phyloP scores from a whole-genome alignment of 2,888 invertebrate species.

The Conomelus anceps region DNA sequence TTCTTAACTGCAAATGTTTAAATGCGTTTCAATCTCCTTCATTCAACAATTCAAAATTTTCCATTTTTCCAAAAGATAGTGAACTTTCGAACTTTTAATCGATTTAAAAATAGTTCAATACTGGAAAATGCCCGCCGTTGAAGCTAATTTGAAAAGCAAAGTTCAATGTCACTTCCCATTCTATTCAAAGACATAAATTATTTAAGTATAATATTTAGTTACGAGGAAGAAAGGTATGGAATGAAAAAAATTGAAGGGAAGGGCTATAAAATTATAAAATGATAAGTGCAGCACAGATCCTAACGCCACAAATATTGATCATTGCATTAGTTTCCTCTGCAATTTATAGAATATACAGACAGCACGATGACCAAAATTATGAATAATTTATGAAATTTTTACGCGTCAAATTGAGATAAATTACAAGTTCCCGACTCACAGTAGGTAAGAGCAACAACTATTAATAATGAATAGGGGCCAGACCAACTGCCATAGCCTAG shows the following conservation, averaged over 20 bases:
- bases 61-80: no score
- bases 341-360: not conserved
- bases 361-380: not conserved
- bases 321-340: not conserved
- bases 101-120: no score
- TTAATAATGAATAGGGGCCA: not conserved
- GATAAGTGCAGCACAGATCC: not conserved
- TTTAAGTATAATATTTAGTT: not conserved
- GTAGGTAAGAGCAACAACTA: not conserved
- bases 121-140: no score
- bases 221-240: not conserved
- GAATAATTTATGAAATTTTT: not conserved
- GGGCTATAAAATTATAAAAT: not conserved
- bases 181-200: not conserved
- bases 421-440: not conserved
- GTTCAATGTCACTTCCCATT: not conserved
- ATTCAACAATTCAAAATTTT: no score
- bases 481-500: not conserved
- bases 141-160: not conserved
- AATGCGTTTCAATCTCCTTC: no score
- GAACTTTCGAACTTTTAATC: no score
- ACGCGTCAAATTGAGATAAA: not conserved
- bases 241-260: not conserved
- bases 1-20: no score
- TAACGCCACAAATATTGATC: not conserved